A percentile compares a stretch with the other conserved stretches of the same genome.
Conservation (phyloP, 1,140 invertebrate genomes). For the Sitophilus oryzae region DNA sequence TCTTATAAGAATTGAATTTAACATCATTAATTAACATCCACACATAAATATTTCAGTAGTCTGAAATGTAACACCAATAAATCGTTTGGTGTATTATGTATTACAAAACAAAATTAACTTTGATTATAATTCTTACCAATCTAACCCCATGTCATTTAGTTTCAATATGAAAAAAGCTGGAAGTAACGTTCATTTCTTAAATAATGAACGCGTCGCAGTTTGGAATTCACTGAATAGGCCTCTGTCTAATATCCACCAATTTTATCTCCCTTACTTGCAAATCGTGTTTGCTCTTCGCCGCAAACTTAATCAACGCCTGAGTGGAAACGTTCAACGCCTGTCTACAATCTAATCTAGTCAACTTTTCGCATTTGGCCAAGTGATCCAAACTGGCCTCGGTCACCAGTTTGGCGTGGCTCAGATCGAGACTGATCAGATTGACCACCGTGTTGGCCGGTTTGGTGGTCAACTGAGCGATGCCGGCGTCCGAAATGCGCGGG, state of each 20-base stretch:
- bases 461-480: slow-evolving; percentile 75
- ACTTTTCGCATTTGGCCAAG: slow-evolving; percentile 59
- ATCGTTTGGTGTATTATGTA: too few species aligned
- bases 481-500: slow-evolving; percentile 79
- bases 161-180: too few species aligned
- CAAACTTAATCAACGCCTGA: slow-evolving; percentile 73
- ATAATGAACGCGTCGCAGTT: too few species aligned
- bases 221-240: slow-evolving; percentile 1
- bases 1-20: too few species aligned
- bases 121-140: too few species aligned
- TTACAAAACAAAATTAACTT: too few species aligned
- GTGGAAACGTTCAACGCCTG: slow-evolving; percentile 71
- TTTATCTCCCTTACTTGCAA: slow-evolving; percentile 70
- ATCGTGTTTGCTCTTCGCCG: slow-evolving; percentile 67
- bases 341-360: slow-evolving; percentile 64
- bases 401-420: slow-evolving; percentile 75
- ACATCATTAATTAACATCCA: too few species aligned
- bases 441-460: slow-evolving; percentile 53
- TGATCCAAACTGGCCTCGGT: slow-evolving; percentile 78
- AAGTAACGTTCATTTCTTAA: too few species aligned
- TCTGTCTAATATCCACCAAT: slow-evolving; percentile 51
- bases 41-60: too few species aligned
- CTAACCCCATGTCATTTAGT: too few species aligned
- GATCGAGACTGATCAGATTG: slow-evolving; percentile 60
- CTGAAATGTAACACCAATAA: too few species aligned